These are phyloP conservation scores for Actinia tenebrosa DNA, from an alignment of 64 coral and sea anemone species.

Conservation along the genomic window DNA sequence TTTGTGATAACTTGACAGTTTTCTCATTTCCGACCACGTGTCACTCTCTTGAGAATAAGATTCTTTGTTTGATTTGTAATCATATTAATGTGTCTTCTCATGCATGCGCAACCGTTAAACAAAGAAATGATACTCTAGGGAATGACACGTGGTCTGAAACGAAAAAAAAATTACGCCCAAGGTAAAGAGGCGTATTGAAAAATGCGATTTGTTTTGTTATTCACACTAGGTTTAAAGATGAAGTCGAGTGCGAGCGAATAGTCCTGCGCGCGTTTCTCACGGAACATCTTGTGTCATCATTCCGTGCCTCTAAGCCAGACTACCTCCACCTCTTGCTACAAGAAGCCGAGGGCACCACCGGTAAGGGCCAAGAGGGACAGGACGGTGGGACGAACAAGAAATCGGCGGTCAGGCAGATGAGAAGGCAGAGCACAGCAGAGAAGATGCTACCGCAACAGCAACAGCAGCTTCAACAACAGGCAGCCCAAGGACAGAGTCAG, in stretches of 20 bases:
- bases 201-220: too few relatives aligned
- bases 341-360: slow-evolving; percentile 31
- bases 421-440: slow-evolving; percentile 48
- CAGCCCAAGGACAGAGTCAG: slow-evolving; percentile 52
- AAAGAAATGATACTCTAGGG: too few relatives aligned
- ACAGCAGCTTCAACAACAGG: slow-evolving; percentile 61
- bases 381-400: slow-evolving; percentile 47
- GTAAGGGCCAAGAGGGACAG: slow-evolving; percentile 38
- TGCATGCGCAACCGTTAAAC: too few relatives aligned
- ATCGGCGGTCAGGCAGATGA: slow-evolving; percentile 17
- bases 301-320: slow-evolving; percentile 73
- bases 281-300: slow-evolving; percentile 50
- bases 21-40: too few relatives aligned
- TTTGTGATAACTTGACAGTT: too few relatives aligned
- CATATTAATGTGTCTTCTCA: too few relatives aligned
- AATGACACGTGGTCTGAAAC: too few relatives aligned
- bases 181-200: too few relatives aligned
- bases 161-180: too few relatives aligned
- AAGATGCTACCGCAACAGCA: slow-evolving; percentile 39
- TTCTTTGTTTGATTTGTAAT: too few relatives aligned
- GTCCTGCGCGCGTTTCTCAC: slow-evolving; percentile 71
- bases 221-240: slow-evolving; percentile 73
- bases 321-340: slow-evolving; percentile 64
- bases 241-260: slow-evolving; percentile 87
- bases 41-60: too few relatives aligned